Conservation (phyloP, 1,140 invertebrate species). For the Hyposmocoma kahamanoa region DNA sequence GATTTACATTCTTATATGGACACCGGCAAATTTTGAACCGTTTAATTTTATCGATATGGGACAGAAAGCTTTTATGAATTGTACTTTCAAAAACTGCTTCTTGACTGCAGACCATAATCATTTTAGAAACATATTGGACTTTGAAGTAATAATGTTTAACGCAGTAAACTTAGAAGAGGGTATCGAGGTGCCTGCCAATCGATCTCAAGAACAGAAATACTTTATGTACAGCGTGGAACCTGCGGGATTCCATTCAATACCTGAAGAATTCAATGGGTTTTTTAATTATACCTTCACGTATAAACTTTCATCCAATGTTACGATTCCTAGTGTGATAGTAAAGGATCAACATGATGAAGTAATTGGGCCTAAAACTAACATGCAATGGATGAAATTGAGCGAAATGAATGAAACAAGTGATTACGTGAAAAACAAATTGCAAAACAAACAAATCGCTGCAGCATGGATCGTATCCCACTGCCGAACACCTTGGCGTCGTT, state of each 20-base stretch:
- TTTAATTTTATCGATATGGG: too few relatives aligned
- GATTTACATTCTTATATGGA: too few relatives aligned
- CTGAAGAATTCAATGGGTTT: slow-evolving; percentile 33
- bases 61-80: too few relatives aligned
- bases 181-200: slow-evolving; percentile 23
- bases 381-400: slow-evolving; percentile 34
- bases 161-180: slow-evolving; percentile 19
- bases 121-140: slow-evolving; percentile 24
- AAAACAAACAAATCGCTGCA: slow-evolving; percentile 43
- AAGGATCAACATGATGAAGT: slow-evolving; percentile 34
- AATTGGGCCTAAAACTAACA: slow-evolving; percentile 38
- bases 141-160: slow-evolving; percentile 44
- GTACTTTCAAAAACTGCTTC: slow-evolving; percentile 35
- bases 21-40: too few relatives aligned
- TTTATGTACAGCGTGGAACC: slow-evolving; percentile 58
- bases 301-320: slow-evolving; percentile 77
- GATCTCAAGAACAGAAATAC: slow-evolving; percentile 44
- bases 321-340: slow-evolving; percentile 69
- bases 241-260: slow-evolving; percentile 33
- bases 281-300: slow-evolving; percentile 82
- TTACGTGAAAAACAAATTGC: slow-evolving; percentile 26
- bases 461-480: slow-evolving; percentile 79
- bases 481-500: slow-evolving; percentile 57
- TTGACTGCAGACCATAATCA: slow-evolving; percentile 29
- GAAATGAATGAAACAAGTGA: slow-evolving; percentile 34